Conservation (phyloP, 2,888 invertebrate genomes). For the Pristionchus japonicus region DNA sequence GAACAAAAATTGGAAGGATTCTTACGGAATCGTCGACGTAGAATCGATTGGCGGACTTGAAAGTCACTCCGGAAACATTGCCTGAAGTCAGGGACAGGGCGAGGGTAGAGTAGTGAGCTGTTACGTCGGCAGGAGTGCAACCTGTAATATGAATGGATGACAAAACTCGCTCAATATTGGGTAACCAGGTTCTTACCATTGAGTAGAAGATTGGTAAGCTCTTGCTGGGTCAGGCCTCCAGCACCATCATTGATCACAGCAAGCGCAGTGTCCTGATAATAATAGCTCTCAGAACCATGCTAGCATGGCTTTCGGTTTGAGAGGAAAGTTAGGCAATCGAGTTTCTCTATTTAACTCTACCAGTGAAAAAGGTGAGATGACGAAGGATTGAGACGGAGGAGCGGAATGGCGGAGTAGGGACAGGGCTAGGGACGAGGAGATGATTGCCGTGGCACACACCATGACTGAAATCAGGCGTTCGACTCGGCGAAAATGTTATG, state of each 20-base stretch:
- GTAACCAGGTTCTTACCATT: neutral
- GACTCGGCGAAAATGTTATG: too few relatives aligned
- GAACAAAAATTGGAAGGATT: neutral
- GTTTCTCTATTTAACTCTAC: neutral
- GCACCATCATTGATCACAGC: neutral
- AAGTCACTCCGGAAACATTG: neutral
- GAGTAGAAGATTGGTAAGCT: neutral
- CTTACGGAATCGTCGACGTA: neutral
- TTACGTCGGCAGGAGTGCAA: neutral
- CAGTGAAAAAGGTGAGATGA: neutral
- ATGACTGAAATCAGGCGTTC: too few relatives aligned
- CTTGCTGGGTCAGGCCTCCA: neutral
- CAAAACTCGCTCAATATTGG: neutral
- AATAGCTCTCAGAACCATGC: too few relatives aligned
- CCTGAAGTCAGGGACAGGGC: neutral
- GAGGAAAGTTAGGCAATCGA: too few relatives aligned
- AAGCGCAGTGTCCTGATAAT: neutral
- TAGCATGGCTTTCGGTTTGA: too few relatives aligned
- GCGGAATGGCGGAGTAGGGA: neutral
- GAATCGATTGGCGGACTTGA: conserved; percentile 2
- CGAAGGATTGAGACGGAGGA: neutral
- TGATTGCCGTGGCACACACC: neutral
- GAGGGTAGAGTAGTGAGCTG: neutral
- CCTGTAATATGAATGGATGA: neutral
- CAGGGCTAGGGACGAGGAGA: neutral